A percentile compares a stretch with the other conserved stretches of the same genome.
Evolutionary conservation across 1,140 invertebrate species (phyloP).

Genomic region (Pseudobourletiella spinata): DNA sequence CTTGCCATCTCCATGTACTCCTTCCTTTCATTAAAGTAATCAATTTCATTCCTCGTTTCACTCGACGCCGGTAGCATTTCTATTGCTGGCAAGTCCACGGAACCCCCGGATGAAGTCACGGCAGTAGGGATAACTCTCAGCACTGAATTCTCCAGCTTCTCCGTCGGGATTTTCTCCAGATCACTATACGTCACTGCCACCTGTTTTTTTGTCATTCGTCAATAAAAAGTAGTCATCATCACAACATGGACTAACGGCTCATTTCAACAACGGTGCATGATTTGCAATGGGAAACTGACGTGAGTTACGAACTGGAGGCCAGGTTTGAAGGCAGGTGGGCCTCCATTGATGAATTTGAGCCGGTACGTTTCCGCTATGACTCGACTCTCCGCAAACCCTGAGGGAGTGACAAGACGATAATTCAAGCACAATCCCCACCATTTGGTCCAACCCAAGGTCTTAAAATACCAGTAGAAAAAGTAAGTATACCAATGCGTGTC

Average conservation of each 20-base stretch:
- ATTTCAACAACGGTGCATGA: too few relatives aligned
- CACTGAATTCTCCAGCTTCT: conserved; percentile 36
- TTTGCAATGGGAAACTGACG: too few relatives aligned
- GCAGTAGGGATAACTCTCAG: conserved; percentile 36
- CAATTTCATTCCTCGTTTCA: background rate
- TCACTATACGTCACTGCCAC: conserved; percentile 39
- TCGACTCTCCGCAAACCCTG: conserved; percentile 45
- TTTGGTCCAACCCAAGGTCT: background rate
- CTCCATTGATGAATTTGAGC: conserved; percentile 47
- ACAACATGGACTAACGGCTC: too few relatives aligned
- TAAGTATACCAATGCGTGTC: conserved; percentile 34
- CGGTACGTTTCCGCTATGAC: conserved; percentile 44
- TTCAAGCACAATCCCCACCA: background rate
- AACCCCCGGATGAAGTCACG: conserved; percentile 21
- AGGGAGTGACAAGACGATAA: background rate
- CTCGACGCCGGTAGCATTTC: conserved; percentile 10
- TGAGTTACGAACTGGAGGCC: conserved; percentile 46
- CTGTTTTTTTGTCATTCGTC: too few relatives aligned
- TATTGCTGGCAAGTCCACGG: conserved; percentile 6
- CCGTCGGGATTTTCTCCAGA: conserved; percentile 37
- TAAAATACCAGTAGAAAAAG: too few relatives aligned
- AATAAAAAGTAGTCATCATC: too few relatives aligned
- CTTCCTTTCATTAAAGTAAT: background rate
- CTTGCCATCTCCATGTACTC: background rate
- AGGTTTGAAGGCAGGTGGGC: conserved; percentile 50